These are phyloP conservation scores for Triplophysa dalaica DNA, from an alignment of 2,113 vertebrate species.

Conservation along the genomic window DNA sequence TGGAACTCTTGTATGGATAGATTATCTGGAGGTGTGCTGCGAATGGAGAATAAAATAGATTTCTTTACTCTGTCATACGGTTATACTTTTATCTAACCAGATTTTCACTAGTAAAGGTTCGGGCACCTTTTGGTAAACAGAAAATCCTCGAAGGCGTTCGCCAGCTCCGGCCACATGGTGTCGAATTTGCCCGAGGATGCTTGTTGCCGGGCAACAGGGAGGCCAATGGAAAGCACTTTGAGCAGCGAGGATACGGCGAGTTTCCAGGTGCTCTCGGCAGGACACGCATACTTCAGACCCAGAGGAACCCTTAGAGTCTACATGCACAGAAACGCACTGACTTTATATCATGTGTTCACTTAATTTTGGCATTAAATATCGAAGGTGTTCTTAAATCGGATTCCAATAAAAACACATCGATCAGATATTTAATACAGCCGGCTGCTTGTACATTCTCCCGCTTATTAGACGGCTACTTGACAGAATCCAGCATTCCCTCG, in stretches of 20 bases:
- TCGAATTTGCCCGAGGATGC: constrained; percentile 95
- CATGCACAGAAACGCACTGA: constrained; percentile 32
- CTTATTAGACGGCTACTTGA: too few species aligned
- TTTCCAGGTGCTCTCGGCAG: constrained; percentile 98
- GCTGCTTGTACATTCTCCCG: too few species aligned
- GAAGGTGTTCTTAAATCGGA: too few species aligned
- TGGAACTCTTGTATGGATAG: constrained; percentile 98
- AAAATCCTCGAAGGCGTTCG: constrained; percentile 94
- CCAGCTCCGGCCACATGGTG: constrained; percentile 96
- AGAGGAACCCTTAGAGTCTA: constrained; percentile 89
- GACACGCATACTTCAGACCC: constrained; percentile 94
- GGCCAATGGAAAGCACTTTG: constrained; percentile 90
- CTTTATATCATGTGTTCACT: too few species aligned
- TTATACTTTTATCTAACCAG: background rate
- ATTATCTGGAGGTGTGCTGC: constrained; percentile 93
- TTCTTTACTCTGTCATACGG: background rate
- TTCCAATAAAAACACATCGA: too few species aligned
- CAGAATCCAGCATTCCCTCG: too few species aligned
- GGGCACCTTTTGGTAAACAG: constrained; percentile 96
- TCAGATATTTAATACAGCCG: too few species aligned
- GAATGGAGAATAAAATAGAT: background rate
- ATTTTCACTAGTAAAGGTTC: background rate
- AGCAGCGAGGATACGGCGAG: constrained; percentile 93
- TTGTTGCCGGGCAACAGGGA: constrained; percentile 96
- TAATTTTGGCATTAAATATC: too few species aligned